These are phyloP conservation scores for Temnothorax curvispinosus DNA, from an alignment of 1,140 invertebrate species.

Conservation along the genomic window DNA sequence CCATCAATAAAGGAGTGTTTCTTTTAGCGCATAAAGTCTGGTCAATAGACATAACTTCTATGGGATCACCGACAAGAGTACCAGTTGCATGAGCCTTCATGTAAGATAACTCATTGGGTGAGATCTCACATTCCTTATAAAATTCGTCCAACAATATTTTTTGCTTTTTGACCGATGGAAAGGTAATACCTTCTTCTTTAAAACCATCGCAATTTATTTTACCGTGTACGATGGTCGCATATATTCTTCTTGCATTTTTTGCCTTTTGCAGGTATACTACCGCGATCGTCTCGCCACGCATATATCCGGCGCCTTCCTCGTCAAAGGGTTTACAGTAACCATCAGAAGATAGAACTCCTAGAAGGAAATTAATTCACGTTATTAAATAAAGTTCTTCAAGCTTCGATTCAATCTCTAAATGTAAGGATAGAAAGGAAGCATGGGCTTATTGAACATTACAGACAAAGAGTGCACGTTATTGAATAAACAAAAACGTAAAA, in stretches of 20 bases:
- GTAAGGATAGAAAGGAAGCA: too few relatives aligned
- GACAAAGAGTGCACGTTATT: too few relatives aligned
- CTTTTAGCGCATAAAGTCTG: conserved; percentile 92
- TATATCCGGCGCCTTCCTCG: conserved; percentile 91
- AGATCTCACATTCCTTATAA: conserved; percentile 78
- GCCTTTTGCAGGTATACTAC: conserved; percentile 93
- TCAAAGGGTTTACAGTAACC: conserved; percentile 97
- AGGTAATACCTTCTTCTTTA: conserved; percentile 96
- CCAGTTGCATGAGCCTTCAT: conserved; percentile 97
- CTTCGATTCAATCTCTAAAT: not conserved
- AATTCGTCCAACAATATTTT: conserved; percentile 92
- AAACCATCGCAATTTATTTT: conserved; percentile 93
- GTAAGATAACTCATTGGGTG: conserved; percentile 85
- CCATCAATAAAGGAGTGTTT: conserved; percentile 91
- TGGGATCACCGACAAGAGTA: conserved; percentile 93
- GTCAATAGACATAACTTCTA: conserved; percentile 94
- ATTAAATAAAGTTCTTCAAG: not conserved
- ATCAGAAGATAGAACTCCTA: conserved; percentile 93
- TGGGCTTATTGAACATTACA: too few relatives aligned
- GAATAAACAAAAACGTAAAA: too few relatives aligned
- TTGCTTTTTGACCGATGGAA: conserved; percentile 94
- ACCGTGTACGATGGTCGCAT: conserved; percentile 89
- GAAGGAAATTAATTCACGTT: not conserved
- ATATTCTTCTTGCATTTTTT: conserved; percentile 91
- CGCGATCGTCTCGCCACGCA: conserved; percentile 91